Evolutionary conservation across 2,797 vertebrate species (phyloP).

Genomic region (Falco naumanni): DNA sequence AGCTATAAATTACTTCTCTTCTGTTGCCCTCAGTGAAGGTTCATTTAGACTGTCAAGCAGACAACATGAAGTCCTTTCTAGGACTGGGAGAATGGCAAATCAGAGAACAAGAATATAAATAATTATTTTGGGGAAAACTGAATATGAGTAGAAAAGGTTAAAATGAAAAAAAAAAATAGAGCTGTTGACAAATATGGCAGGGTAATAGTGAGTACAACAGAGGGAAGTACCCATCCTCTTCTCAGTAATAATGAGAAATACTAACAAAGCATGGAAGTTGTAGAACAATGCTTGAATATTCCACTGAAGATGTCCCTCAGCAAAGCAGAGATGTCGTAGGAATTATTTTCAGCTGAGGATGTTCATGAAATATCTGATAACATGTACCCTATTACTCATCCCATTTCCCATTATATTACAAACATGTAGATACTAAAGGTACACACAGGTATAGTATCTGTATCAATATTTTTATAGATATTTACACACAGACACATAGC

Average conservation of each 20-base stretch:
- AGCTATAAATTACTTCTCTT: neutral
- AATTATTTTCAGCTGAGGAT: neutral
- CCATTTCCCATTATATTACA: neutral
- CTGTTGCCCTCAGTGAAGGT: neutral
- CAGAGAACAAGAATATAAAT: neutral
- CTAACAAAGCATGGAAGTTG: neutral
- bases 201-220: neutral
- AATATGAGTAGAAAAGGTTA: neutral
- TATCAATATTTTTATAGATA: neutral
- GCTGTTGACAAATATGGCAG: neutral
- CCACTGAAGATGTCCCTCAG: neutral
- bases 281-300: neutral
- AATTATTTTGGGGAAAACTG: neutral
- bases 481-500: neutral
- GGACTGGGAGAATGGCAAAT: neutral
- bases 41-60: neutral
- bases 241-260: neutral
- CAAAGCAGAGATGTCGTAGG: neutral
- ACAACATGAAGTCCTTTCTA: neutral
- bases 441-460: accelerated
- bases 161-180: neutral
- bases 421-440: neutral
- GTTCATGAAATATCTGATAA: neutral
- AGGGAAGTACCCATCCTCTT: neutral
- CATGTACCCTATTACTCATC: neutral